Evolutionary conservation across 2,888 invertebrate genomes (phyloP).

Genomic region (Agrochola litura): DNA sequence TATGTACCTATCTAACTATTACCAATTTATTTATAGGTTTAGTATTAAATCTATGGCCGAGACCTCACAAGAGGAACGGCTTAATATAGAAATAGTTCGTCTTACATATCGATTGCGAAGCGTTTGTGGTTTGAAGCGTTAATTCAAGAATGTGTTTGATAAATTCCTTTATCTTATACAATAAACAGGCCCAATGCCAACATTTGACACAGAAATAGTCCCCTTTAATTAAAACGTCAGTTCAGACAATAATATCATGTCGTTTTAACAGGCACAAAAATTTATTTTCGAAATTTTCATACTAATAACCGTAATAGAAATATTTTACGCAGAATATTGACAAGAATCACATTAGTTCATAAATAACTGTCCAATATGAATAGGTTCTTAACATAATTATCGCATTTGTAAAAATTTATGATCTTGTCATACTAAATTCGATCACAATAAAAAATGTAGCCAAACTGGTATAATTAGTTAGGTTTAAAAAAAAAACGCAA

Average conservation of each 20-base stretch:
- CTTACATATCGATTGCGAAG: conserved; percentile 61
- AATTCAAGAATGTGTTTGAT: conserved; percentile 67
- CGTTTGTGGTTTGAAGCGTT: conserved; percentile 63
- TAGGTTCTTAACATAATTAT: conserved; percentile 62
- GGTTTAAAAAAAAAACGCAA: conserved; percentile 20
- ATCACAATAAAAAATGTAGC: conserved; percentile 53
- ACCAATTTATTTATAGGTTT: conserved; percentile 35
- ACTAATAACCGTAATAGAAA: conserved; percentile 30
- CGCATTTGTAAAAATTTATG: conserved; percentile 61
- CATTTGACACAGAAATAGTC: conserved; percentile 48
- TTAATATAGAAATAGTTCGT: conserved; percentile 40
- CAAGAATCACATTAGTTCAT: conserved; percentile 36
- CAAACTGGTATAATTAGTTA: conserved; percentile 51
- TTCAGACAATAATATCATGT: conserved; percentile 33
- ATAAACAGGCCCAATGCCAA: conserved; percentile 57
- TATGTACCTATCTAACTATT: conserved; percentile 25
- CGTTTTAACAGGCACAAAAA: conserved; percentile 25
- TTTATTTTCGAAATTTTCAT: conserved; percentile 27
- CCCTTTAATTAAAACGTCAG: conserved; percentile 57
- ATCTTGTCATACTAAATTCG: conserved; percentile 41
- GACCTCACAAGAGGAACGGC: conserved; percentile 58
- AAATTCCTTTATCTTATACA: conserved; percentile 69
- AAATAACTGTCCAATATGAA: conserved; percentile 38
- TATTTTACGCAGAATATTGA: conserved; percentile 32
- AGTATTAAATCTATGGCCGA: conserved; percentile 21